phyloP scores from a whole-genome alignment of 2,797 vertebrate species.

The Lepilemur septentrionalis region DNA sequence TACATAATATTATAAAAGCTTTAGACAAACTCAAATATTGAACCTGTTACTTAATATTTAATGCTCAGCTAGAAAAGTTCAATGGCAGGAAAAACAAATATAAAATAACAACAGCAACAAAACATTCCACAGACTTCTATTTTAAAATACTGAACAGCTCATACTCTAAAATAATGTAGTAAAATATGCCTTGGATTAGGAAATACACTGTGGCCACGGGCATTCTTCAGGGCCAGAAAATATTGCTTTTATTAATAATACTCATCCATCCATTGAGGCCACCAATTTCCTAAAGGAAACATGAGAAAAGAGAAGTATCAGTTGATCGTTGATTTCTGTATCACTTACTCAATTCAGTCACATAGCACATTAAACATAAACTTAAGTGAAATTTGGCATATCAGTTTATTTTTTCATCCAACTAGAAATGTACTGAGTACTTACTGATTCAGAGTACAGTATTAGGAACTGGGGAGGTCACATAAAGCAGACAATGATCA shows the following conservation, averaged over 20 bases:
- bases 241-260: background rate
- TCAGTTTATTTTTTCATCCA: background rate
- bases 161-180: background rate
- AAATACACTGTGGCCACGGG: background rate
- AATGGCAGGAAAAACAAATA: background rate
- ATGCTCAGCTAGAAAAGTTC: background rate
- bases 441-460: background rate
- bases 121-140: background rate
- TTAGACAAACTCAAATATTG: background rate
- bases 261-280: background rate
- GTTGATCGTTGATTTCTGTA: background rate
- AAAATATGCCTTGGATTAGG: background rate
- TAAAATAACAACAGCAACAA: background rate
- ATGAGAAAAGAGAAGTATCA: background rate
- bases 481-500: background rate
- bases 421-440: background rate
- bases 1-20: background rate
- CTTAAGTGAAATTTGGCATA: background rate
- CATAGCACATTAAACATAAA: background rate
- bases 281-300: slow-evolving; percentile 58
- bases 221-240: background rate
- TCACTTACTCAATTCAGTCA: background rate
- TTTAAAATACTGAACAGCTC: background rate
- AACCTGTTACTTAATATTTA: background rate
- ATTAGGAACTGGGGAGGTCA: background rate